A percentile compares a stretch with the other conserved stretches of the same genome.
Evolutionary conservation across 2,888 invertebrate species (phyloP).

Genomic region (Patella caerulea): DNA sequence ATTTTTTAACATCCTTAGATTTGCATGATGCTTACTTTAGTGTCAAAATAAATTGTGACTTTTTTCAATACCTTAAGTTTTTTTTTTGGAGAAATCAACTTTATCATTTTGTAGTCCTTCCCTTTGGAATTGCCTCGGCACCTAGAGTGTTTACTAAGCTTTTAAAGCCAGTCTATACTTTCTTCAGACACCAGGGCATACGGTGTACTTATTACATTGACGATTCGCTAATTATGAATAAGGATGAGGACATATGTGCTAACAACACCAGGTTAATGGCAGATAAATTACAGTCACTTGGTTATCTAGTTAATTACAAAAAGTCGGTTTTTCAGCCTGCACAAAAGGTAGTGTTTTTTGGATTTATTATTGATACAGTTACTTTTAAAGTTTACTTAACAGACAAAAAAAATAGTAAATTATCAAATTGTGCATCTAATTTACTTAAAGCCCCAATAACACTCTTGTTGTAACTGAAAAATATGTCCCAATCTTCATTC

Average conservation of each 20-base stretch:
- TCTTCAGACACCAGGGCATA: slow-evolving; percentile 15
- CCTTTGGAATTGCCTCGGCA: slow-evolving; percentile 17
- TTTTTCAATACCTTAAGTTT: slow-evolving; percentile 17
- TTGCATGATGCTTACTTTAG: slow-evolving; percentile 21
- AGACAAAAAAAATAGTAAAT: slow-evolving; percentile 1
- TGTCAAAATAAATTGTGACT: slow-evolving; percentile 12
- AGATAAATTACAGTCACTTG: neutral
- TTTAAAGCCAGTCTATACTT: slow-evolving; percentile 8
- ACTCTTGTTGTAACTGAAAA: no score
- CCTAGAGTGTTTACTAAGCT: slow-evolving; percentile 21
- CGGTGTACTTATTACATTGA: slow-evolving; percentile 14
- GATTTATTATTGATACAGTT: neutral
- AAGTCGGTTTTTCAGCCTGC: neutral
- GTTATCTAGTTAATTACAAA: slow-evolving; percentile 11
- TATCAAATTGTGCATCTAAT: neutral
- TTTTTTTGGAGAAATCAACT: slow-evolving; percentile 10
- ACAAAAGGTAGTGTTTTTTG: neutral
- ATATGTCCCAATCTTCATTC: no score
- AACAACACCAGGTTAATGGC: neutral
- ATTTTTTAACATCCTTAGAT: slow-evolving; percentile 17
- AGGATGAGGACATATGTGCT: neutral
- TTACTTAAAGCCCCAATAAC: no score
- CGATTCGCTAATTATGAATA: slow-evolving; percentile 1
- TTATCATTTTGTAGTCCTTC: slow-evolving; percentile 8
- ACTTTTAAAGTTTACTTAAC: slow-evolving; percentile 7